Evolutionary conservation across 2,888 invertebrate genomes (phyloP), one percentile per base, ranked within the genome.

Genomic region (Chrysina gloriosa): DNA sequence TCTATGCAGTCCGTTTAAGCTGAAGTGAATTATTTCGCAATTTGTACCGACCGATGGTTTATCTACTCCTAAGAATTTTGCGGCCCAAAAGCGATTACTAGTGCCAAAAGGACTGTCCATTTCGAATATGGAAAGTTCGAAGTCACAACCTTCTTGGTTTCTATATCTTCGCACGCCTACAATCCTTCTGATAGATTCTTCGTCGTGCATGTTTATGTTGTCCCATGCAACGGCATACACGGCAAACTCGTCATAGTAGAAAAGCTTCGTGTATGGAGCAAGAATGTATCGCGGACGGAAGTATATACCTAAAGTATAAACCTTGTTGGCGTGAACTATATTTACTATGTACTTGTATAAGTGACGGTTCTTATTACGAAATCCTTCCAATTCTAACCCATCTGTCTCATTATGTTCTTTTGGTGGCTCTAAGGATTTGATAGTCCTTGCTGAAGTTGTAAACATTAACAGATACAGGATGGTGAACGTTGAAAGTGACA

Each of bases 201-300:
- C 2, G 7, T 58, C 14, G 0, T 42, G 14, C 3, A 58, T 42
- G 4, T 42, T 5, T 1, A 9, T 9, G 9, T 58, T 42, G 9
- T 16, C 11, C 58, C 58, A 58, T 3, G 39, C 1, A 9, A 25
- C 25, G 1, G 27, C 58, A 5, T 42, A 58, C 25, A 58, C 16
- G 1, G 25, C 58, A 2, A 58, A 23, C 16, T 58, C 58, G 11
- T 58, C 16, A 16, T 42, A 58, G 39, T 25, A 58, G 11, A 7
- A 42, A 5, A 58, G 9, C 14, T 58, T 58, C 42, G 25, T 36
- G 3, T 42, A 39, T 9, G 58, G 58, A 1, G 27, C 58, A 6
- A 58, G 7, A 25, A 58, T 25, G 14, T 25, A 58, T 1, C 58
- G 39, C 3, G 58, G 58, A 16, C 23, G 39, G 23, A 58, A 58